A percentile compares a stretch with the other conserved stretches of the same genome.
Conservation (phyloP, 2,797 vertebrate species). For the Peromyscus aztecus region DNA sequence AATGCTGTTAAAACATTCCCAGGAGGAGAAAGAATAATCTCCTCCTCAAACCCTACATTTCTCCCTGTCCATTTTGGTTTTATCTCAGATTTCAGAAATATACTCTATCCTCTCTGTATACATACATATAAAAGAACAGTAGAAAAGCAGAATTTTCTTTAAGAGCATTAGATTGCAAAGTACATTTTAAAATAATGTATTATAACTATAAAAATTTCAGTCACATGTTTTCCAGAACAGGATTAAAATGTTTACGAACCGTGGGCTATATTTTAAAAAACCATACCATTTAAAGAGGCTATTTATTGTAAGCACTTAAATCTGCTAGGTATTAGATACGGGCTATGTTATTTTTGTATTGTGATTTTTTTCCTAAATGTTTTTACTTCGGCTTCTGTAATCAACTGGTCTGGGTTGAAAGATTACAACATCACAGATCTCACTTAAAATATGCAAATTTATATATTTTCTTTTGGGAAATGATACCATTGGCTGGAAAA, state of each 20-base stretch:
- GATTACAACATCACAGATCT: conserved; percentile 14
- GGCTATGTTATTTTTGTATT: conserved; percentile 48
- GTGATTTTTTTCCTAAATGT: conserved; percentile 42
- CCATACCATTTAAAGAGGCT: conserved; percentile 32
- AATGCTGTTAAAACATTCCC: background rate
- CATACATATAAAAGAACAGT: background rate
- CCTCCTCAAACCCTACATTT: background rate
- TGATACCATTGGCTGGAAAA: background rate
- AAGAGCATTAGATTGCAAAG: conserved; percentile 35
- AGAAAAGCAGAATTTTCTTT: conserved; percentile 51
- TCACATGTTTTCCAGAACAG: conserved; percentile 57
- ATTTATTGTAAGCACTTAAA: conserved; percentile 62
- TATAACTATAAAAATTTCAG: conserved; percentile 40
- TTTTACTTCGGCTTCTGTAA: conserved; percentile 60
- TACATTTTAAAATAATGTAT: conserved; percentile 41
- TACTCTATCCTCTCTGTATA: background rate
- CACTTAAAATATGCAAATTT: conserved; percentile 49
- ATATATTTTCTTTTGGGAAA: conserved; percentile 37
- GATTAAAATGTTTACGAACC: conserved; percentile 56
- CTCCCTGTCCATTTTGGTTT: background rate
- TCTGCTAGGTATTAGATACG: conserved; percentile 64
- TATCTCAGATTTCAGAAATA: conserved; percentile 32
- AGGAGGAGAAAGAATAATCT: background rate
- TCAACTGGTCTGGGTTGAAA: conserved; percentile 21
- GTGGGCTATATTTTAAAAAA: conserved; percentile 41